Conservation (phyloP, 1,140 invertebrate species). For the Penaeus indicus region DNA sequence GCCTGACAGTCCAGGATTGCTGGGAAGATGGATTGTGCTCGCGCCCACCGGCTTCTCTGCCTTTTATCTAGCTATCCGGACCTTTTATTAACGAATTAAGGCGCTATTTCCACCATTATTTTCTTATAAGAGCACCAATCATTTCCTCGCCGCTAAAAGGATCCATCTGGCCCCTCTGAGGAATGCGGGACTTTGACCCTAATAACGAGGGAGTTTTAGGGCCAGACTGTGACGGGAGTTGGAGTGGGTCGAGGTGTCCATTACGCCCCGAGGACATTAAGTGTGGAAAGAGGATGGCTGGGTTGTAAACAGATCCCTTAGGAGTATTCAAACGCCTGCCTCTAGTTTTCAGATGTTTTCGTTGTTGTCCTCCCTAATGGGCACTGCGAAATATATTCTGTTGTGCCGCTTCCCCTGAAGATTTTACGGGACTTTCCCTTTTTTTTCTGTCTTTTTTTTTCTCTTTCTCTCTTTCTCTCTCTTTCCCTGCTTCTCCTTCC, state of each 20-base stretch:
- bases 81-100: constrained; percentile 64
- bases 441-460: too few relatives aligned
- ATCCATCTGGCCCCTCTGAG: not conserved
- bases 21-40: constrained; percentile 50
- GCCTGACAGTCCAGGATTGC: constrained; percentile 54
- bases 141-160: constrained; percentile 47
- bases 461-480: too few relatives aligned
- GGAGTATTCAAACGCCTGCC: constrained; percentile 55
- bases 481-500: too few relatives aligned
- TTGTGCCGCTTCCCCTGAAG: constrained; percentile 24
- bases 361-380: constrained; percentile 48
- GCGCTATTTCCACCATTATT: constrained; percentile 64
- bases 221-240: not conserved
- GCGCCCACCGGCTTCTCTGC: constrained; percentile 40
- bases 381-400: constrained; percentile 37
- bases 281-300: constrained; percentile 51
- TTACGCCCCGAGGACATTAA: constrained; percentile 55
- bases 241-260: constrained; percentile 42
- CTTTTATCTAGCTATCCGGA: constrained; percentile 61
- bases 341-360: constrained; percentile 56
- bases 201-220: not conserved
- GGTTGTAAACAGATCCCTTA: constrained; percentile 59
- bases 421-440: constrained; percentile 27
- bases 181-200: constrained; percentile 6
- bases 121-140: constrained; percentile 64